Evolutionary conservation across 2,113 vertebrate species (phyloP).

Genomic region (Dipodomys stephensi): DNA sequence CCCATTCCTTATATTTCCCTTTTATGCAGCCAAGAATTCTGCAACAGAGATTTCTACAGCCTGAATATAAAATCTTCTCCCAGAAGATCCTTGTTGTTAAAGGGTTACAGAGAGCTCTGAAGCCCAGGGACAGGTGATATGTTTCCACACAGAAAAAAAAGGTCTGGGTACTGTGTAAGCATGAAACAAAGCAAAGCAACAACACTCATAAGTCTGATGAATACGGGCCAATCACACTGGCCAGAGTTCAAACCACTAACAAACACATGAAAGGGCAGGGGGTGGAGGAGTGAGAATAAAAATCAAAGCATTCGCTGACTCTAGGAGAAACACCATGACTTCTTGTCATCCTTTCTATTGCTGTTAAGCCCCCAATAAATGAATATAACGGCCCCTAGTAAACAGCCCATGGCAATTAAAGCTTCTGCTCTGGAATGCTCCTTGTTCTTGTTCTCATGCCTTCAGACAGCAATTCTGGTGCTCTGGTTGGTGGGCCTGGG

Average conservation of each 20-base stretch:
- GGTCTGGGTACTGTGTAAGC: background rate
- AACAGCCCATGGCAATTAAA: background rate
- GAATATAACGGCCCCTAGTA: background rate
- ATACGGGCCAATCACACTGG: background rate
- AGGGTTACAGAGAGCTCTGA: background rate
- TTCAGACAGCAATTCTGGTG: no score
- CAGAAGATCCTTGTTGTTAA: background rate
- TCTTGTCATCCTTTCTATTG: background rate
- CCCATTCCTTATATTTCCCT: background rate
- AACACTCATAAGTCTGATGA: background rate
- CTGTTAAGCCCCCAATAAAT: background rate
- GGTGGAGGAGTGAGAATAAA: background rate
- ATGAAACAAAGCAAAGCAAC: background rate
- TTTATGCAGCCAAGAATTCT: background rate
- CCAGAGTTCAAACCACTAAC: background rate
- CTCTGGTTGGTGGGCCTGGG: background rate
- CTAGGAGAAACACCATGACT: background rate
- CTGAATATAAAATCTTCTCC: background rate
- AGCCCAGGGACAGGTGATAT: background rate
- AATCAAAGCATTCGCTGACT: background rate
- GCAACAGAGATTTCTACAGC: background rate
- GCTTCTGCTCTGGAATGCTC: background rate
- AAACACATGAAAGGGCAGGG: background rate
- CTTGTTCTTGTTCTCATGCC: background rate
- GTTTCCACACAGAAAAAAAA: fast-evolving